These are phyloP conservation scores for Mythimna lalbum DNA, from an alignment of 2,888 invertebrate genomes.

Conservation along the genomic window DNA sequence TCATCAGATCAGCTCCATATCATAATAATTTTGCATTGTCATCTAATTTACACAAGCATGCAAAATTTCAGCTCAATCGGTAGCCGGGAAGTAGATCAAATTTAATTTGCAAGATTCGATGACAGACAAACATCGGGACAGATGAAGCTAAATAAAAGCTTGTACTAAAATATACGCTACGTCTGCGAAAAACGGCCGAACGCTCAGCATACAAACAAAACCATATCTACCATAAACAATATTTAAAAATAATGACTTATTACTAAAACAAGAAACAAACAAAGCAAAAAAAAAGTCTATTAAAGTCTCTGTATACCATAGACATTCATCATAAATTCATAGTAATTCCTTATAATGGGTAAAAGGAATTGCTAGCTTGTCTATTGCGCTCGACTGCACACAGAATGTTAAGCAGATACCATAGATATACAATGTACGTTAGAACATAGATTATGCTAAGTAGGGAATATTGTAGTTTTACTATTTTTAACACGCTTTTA, in stretches of 20 bases:
- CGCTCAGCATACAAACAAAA: too few species aligned
- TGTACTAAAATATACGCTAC: too few species aligned
- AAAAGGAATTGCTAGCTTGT: conserved; percentile 42
- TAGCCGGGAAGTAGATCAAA: too few species aligned
- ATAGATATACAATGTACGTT: conserved; percentile 32
- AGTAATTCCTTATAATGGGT: conserved; percentile 39
- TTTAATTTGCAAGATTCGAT: too few species aligned
- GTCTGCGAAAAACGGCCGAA: too few species aligned
- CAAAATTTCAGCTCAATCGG: too few species aligned
- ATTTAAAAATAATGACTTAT: neutral
- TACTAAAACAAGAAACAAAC: neutral
- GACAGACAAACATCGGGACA: too few species aligned
- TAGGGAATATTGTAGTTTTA: conserved; percentile 10
- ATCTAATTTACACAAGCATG: too few species aligned
- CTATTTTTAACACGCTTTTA: too few species aligned
- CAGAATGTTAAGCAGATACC: conserved; percentile 27
- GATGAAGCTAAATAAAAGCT: too few species aligned
- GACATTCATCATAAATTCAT: conserved; percentile 49
- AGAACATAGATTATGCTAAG: conserved; percentile 32
- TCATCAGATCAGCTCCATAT: too few species aligned
- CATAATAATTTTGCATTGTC: too few species aligned
- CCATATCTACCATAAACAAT: neutral
- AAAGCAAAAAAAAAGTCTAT: conserved; percentile 20
- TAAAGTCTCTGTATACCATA: conserved; percentile 11
- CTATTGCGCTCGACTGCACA: conserved; percentile 27